Base-by-base conservation (phyloP, 2,113 vertebrate species). In the Ibidorhyncha struthersii region DNA sequence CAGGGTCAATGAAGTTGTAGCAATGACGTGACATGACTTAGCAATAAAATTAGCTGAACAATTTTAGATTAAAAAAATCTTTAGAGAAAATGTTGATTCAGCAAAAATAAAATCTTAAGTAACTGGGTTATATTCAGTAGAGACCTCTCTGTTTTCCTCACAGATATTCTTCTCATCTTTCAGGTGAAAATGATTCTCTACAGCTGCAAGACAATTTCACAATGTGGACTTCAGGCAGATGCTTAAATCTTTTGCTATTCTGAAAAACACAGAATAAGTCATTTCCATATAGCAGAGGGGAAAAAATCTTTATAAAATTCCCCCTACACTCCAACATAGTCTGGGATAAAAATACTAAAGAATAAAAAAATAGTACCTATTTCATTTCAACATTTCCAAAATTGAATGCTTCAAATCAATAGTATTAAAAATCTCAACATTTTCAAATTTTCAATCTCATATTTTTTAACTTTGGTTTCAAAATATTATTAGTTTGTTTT, bases 351-450 rank as follows among this genome's bases (percentile, higher is more conserved):
- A 89, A 94, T 74, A 86, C 25, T 45, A 86, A 86, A 41, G 58
- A 23, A 74, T n/a, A 50, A 89, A 90, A 82, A 95, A 89, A 56
- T 12, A 4, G 19, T 25, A 59, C n/a, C 55, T 45, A 66, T 92
- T 91, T 77, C 40, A 78, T 93, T 83, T 70, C 74, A n/a, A 62
- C 34, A 81, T 89, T 92, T 96, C n/a, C 50, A 49, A 88, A 92
- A 73, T n/a, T 3, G 11, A 77, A 7, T 30, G 17, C 4, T 81
- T 90, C 34, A 90, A 90, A 93, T 53, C 23, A 59, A n/a, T 56
- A 72, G 12, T n/a, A 8, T 65, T 58, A 89, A 86, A 94, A 92
- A 49, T 29, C 21, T 70, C 43, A 74, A 63, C 1, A 36, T 67
- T 82, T 91, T 72, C 8, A 63, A n/a, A 1, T 43, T 76, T 72